phyloP scores from a whole-genome alignment of 2,888 invertebrate genomes.

The Plebejus argus region DNA sequence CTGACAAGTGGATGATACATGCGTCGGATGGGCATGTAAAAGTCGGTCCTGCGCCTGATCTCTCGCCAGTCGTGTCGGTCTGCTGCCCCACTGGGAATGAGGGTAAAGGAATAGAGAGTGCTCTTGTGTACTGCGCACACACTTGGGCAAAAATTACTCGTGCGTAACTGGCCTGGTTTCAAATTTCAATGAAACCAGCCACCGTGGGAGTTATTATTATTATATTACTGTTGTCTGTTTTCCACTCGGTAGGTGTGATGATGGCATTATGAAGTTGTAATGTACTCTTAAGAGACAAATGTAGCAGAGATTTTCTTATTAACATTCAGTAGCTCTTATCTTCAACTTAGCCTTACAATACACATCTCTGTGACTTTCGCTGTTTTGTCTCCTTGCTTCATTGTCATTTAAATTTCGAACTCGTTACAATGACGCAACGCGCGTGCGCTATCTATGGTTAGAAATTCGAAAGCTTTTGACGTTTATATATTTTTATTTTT shows the following conservation, averaged over 20 bases:
- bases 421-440: slow-evolving; percentile 17
- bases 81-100: too few relatives aligned
- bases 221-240: too few relatives aligned
- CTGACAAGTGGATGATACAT: too few relatives aligned
- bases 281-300: not conserved
- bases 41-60: too few relatives aligned
- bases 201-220: too few relatives aligned
- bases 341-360: not conserved
- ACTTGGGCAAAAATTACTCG: not conserved
- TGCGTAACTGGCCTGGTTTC: not conserved
- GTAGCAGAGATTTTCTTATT: not conserved
- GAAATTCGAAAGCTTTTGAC: slow-evolving; percentile 19
- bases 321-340: slow-evolving; percentile 2
- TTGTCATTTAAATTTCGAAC: slow-evolving; percentile 19
- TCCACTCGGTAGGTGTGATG: too few relatives aligned
- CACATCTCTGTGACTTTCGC: not conserved
- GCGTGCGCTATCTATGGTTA: slow-evolving; percentile 11
- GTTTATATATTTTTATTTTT: slow-evolving; percentile 2
- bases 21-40: too few relatives aligned
- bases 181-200: too few relatives aligned
- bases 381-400: not conserved
- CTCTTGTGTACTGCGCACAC: too few relatives aligned
- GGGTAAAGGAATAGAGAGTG: too few relatives aligned
- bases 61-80: too few relatives aligned
- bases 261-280: too few relatives aligned